phyloP scores from a whole-genome alignment of 2,888 invertebrate species.

The Melanophora roralis region DNA sequence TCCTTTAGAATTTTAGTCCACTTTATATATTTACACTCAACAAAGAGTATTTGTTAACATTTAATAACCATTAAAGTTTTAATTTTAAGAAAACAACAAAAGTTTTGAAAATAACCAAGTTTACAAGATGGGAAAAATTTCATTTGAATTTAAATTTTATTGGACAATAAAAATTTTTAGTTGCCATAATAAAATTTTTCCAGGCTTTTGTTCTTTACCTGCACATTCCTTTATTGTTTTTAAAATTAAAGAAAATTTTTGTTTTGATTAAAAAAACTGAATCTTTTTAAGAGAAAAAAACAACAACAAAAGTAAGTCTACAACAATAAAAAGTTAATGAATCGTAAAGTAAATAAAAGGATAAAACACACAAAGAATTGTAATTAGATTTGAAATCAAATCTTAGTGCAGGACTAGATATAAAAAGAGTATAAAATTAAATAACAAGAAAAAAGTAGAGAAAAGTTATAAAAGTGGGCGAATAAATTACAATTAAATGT shows the following conservation, averaged over 20 bases:
- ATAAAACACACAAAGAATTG: constrained; percentile 11
- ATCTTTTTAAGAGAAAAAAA: neutral
- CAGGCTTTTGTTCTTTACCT: neutral
- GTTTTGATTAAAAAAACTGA: neutral
- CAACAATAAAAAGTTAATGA: constrained; percentile 24
- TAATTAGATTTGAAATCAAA: constrained; percentile 17
- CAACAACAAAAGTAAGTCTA: neutral
- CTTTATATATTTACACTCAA: no score
- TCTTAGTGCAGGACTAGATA: neutral
- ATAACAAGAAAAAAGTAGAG: neutral
- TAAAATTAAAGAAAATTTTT: neutral
- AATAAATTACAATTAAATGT: neutral
- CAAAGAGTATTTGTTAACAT: neutral
- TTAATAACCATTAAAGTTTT: neutral
- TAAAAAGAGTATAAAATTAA: neutral
- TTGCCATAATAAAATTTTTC: neutral
- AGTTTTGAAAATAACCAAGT: neutral
- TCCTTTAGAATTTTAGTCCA: no score
- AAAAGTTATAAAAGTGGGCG: neutral
- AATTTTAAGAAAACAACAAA: neutral
- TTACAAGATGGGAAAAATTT: neutral
- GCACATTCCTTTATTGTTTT: neutral
- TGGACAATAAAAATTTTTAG: constrained; percentile 24
- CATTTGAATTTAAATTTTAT: constrained; percentile 17
- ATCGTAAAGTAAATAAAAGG: constrained; percentile 37